These are phyloP conservation scores for Mylabris sibirica DNA, from an alignment of 2,888 invertebrate species.

Conservation along the genomic window DNA sequence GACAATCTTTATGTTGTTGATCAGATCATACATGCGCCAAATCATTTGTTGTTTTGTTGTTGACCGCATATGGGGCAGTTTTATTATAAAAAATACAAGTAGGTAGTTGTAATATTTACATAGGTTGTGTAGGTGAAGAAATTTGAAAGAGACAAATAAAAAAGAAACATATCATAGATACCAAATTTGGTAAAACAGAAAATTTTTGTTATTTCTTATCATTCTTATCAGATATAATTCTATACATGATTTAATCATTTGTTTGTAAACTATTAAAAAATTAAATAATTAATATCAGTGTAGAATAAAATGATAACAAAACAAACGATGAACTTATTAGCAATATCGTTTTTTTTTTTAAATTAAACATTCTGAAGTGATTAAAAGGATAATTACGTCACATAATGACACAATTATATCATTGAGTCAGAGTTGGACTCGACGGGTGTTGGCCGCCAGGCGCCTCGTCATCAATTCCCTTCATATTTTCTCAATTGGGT, in stretches of 20 bases:
- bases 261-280: not conserved
- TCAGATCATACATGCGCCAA: constrained; percentile 45
- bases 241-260: not conserved
- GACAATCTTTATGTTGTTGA: constrained; percentile 28
- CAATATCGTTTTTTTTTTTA: not conserved
- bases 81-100: constrained; percentile 39
- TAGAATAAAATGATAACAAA: not conserved
- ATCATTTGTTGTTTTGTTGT: constrained; percentile 30
- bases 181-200: not conserved
- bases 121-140: constrained; percentile 25
- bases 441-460: too few species aligned
- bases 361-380: not conserved
- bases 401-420: not conserved
- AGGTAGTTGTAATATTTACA: constrained; percentile 38
- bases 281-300: not conserved
- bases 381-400: not conserved
- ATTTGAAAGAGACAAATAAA: not conserved
- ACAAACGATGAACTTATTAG: not conserved
- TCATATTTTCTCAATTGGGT: too few species aligned
- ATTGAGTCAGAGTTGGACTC: not conserved
- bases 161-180: not conserved
- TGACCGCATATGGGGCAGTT: constrained; percentile 50
- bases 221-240: not conserved
- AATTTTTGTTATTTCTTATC: not conserved
- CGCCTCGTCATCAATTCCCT: not conserved